phyloP scores from a whole-genome alignment of 2,113 vertebrate genomes.

The Cygnus atratus region DNA sequence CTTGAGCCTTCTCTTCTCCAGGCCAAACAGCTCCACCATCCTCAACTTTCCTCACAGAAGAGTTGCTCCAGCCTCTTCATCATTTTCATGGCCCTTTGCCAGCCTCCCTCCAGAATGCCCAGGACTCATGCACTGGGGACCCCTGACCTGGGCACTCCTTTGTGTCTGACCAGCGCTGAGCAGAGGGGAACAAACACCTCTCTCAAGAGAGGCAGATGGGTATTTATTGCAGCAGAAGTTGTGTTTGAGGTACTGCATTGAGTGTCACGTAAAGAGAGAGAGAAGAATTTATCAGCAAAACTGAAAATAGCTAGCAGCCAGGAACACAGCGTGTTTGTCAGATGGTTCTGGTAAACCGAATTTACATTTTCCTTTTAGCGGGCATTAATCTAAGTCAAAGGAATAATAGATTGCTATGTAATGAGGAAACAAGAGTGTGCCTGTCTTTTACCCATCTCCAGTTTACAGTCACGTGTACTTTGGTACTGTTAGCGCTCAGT shows the following conservation, averaged over 20 bases:
- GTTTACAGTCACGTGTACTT: background rate
- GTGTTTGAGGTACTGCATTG: background rate
- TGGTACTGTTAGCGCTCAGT: background rate
- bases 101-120: too few species aligned
- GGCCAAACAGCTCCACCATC: too few species aligned
- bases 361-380: background rate
- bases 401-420: background rate
- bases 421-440: background rate
- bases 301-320: background rate
- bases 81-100: too few species aligned
- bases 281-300: background rate
- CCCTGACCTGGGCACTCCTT: too few species aligned
- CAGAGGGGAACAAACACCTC: too few species aligned
- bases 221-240: background rate
- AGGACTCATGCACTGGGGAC: too few species aligned
- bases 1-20: too few species aligned
- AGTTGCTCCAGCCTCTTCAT: too few species aligned
- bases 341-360: background rate
- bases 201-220: background rate
- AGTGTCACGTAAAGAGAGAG: background rate
- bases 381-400: constrained; percentile 16
- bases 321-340: background rate
- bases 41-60: too few species aligned
- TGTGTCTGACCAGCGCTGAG: too few species aligned
- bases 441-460: background rate